phyloP scores from a whole-genome alignment of 2,888 invertebrate species.

The Conomelus anceps region DNA sequence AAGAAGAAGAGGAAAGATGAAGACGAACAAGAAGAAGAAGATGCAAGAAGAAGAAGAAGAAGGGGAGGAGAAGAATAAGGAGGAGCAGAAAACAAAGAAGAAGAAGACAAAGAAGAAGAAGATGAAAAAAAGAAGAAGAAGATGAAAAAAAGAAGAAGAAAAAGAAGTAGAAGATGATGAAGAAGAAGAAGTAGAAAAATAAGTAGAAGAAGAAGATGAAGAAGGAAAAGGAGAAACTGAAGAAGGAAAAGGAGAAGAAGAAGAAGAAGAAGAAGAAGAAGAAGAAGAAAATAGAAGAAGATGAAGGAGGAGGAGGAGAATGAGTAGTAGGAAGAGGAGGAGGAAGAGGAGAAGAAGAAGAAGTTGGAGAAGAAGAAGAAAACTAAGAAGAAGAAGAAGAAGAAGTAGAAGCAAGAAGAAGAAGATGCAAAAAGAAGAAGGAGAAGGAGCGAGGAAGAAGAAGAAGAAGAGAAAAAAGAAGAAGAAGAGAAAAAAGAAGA shows the following conservation, averaged over 20 bases:
- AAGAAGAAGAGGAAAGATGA: too few relatives aligned
- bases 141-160: background rate
- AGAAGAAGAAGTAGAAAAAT: background rate
- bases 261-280: background rate
- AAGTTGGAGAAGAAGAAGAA: background rate
- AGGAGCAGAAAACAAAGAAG: too few relatives aligned
- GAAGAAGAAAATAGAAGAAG: background rate
- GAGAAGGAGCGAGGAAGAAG: background rate
- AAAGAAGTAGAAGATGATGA: background rate
- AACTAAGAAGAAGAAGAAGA: background rate
- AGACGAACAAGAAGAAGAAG: too few relatives aligned
- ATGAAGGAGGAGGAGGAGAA: background rate
- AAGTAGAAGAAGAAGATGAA: background rate
- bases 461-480: background rate
- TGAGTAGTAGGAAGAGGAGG: too few relatives aligned
- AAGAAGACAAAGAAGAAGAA: too few relatives aligned
- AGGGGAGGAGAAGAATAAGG: background rate
- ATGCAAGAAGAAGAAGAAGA: too few relatives aligned
- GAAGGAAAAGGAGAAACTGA: too few relatives aligned
- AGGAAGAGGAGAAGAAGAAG: background rate
- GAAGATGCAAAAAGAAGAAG: background rate
- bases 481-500: too few relatives aligned
- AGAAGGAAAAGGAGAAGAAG: background rate
- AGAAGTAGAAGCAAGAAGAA: background rate
- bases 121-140: background rate